Percentiles rank a stretch among this genome's conserved stretches.
Conservation (phyloP, 1,140 invertebrate species). For the Lepidostoma basale region DNA sequence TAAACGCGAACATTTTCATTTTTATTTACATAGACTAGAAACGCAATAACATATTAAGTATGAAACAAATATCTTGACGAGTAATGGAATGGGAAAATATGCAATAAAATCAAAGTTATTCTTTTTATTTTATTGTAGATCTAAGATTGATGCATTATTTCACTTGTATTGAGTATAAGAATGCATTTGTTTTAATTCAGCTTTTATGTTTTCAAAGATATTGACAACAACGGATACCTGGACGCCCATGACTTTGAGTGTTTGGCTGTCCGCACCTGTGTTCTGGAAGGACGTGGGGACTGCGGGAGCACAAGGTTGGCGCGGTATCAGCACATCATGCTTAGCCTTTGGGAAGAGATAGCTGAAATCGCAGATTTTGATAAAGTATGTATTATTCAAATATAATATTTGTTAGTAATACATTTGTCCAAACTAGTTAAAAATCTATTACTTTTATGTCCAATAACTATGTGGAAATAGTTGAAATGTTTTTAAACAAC, state of each 20-base stretch:
- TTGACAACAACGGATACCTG: conserved; percentile 81
- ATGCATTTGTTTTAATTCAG: background rate
- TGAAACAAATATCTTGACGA: too few relatives aligned
- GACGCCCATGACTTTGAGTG: conserved; percentile 83
- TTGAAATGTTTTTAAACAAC: too few relatives aligned
- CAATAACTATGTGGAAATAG: too few relatives aligned
- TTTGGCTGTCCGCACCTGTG: conserved; percentile 77
- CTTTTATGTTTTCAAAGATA: conserved; percentile 63
- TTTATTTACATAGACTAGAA: background rate
- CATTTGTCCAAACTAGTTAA: too few relatives aligned
- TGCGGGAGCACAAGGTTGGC: conserved; percentile 71
- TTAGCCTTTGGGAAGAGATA: conserved; percentile 83
- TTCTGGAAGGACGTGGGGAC: conserved; percentile 81
- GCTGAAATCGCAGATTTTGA: conserved; percentile 83
- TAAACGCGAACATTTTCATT: background rate
- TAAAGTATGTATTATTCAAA: too few relatives aligned
- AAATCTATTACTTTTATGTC: too few relatives aligned
- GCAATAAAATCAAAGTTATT: background rate
- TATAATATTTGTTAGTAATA: too few relatives aligned
- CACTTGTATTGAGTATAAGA: background rate
- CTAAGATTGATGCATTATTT: background rate
- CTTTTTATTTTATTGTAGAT: background rate
- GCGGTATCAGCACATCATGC: conserved; percentile 81
- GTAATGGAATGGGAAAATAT: background rate
- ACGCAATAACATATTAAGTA: background rate